phyloP scores from a whole-genome alignment of 1,140 invertebrate genomes.

The Rhyzopertha dominica region DNA sequence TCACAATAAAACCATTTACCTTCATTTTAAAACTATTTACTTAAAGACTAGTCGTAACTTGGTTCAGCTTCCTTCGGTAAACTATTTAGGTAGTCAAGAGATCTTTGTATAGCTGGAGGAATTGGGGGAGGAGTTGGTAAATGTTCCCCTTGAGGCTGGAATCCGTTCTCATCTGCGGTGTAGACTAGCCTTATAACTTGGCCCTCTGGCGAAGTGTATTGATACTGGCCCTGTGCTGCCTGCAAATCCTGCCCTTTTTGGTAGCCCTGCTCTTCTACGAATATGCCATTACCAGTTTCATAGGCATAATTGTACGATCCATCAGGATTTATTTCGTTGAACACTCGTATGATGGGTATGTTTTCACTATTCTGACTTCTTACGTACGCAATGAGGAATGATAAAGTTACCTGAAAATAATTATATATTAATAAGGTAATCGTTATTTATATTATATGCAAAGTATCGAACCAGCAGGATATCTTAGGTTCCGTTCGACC shows the following conservation, averaged over 20 bases:
- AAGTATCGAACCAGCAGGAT: no score
- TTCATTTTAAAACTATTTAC: no score
- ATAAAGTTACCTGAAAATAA: not conserved
- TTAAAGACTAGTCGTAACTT: no score
- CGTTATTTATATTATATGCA: no score
- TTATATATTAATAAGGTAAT: no score
- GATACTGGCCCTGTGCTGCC: slow-evolving; percentile 24
- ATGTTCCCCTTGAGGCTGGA: slow-evolving; percentile 22
- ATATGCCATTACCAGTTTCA: slow-evolving; percentile 58
- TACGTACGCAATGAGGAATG: not conserved
- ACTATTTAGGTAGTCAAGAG: slow-evolving; percentile 39
- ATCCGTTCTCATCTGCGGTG: slow-evolving; percentile 23
- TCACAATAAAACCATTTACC: no score
- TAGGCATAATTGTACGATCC: slow-evolving; percentile 52
- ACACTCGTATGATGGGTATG: slow-evolving; percentile 49
- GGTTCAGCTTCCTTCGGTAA: no score
- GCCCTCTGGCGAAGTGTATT: slow-evolving; percentile 45
- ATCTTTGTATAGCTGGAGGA: slow-evolving; percentile 15
- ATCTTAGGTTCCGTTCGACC: no score
- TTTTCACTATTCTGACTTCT: slow-evolving; percentile 17
- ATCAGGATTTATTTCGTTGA: slow-evolving; percentile 49
- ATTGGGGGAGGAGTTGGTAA: slow-evolving; percentile 16
- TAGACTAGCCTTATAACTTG: slow-evolving; percentile 56
- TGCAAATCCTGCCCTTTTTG: slow-evolving; percentile 46
- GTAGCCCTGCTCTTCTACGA: slow-evolving; percentile 49